A percentile compares a stretch with the other conserved stretches of the same genome.
phyloP scores from a whole-genome alignment of 2,797 vertebrate genomes.

The Eidolon dupreanum region DNA sequence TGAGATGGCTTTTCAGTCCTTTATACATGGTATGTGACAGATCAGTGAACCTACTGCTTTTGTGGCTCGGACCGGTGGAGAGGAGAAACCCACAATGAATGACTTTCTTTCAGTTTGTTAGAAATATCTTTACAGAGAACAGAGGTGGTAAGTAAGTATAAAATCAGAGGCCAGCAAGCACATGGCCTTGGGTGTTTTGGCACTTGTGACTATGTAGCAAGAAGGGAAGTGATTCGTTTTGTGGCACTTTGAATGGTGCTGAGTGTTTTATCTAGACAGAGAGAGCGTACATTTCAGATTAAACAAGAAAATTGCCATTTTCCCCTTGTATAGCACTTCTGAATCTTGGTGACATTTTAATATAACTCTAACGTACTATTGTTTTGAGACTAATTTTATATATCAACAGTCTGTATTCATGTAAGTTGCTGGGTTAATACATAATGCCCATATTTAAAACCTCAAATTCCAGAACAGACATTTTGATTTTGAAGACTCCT shows the following conservation, averaged over 20 bases:
- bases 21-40: not conserved
- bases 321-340: not conserved
- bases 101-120: not conserved
- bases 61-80: not conserved
- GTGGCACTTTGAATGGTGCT: not conserved
- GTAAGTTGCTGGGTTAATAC: not conserved
- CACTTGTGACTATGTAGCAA: not conserved
- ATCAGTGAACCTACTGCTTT: not conserved
- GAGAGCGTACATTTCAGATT: constrained; percentile 6
- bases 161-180: not conserved
- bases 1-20: not conserved
- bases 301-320: not conserved
- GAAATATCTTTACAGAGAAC: not conserved
- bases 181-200: not conserved
- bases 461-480: constrained; percentile 23
- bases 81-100: not conserved
- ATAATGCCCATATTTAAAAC: not conserved
- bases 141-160: not conserved
- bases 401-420: not conserved
- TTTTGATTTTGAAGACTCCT: constrained; percentile 42
- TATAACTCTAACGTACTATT: not conserved
- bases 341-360: constrained; percentile 18
- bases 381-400: not conserved
- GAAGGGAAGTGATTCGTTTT: not conserved
- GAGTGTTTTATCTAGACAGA: not conserved